Evolutionary conservation across 2,113 vertebrate genomes (phyloP), one percentile per base, ranked within the genome.

Genomic region (Thunnus maccoyii): DNA sequence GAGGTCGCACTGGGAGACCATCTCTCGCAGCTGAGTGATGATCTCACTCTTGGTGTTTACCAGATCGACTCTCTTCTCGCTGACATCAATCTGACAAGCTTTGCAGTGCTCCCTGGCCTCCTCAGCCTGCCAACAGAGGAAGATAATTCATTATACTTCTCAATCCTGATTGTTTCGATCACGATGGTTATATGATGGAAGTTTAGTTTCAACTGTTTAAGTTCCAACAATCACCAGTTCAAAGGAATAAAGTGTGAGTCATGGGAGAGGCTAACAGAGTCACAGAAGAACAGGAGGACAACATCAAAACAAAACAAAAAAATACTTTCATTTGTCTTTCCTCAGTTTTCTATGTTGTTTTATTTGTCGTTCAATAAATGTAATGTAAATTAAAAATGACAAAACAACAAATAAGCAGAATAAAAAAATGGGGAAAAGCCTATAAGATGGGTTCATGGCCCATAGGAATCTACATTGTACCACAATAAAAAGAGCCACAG

Each of bases 1-100:
- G 79, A 99, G 96, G 93, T 99, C 98, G 72, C 98, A 99, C 88
- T 99, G 98, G 81, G 97, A 99, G 89, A 99, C 95, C 91, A 99
- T 95, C 89, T 97, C 96, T 72, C 97, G 95, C 76, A 99, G 94
- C 92, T 99, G 97, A 51, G 96, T 94, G 92, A 99, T 93, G 72
- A 97, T 95, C 80, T 97, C 96, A 60, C 96, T 97, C 94, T 99
- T 99, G 80, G 96, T 94, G 86, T 93, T 97, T 91, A 96, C 96
- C 87, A 99, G 88, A 66, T 97, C 84, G 50, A 94, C 95, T 91
- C 95, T 93, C 91, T 96, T 98, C 89, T 96, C 96, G 72, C 95
- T 95, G 17, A 96, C 94, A 18, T 99, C 97, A 15, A 95, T 92
- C 87, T 97, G 93, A 84, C 97, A 98, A 56, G 95, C 85, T 94